Conservation (phyloP, 2,797 vertebrate species). For the Tragelaphus eurycerus region DNA sequence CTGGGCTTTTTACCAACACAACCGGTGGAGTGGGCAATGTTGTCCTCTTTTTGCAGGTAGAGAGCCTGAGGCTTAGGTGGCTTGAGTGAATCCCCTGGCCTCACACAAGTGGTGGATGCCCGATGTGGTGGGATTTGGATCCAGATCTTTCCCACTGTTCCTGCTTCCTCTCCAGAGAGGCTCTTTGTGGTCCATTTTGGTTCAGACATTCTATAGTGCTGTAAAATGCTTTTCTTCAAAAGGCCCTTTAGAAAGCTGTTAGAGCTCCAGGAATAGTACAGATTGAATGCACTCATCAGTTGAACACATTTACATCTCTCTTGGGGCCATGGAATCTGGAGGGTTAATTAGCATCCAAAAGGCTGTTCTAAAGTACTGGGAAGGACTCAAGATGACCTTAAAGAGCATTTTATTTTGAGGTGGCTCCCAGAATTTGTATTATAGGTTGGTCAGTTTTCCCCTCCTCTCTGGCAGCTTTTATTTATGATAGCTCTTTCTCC, state of each 20-base stretch:
- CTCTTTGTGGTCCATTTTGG: not conserved
- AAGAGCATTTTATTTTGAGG: not conserved
- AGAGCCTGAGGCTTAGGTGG: not conserved
- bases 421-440: not conserved
- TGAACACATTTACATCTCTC: constrained; percentile 21
- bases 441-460: not conserved
- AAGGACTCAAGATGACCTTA: constrained; percentile 19
- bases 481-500: not conserved
- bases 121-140: not conserved
- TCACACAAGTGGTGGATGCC: not conserved
- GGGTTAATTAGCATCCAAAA: constrained; percentile 11
- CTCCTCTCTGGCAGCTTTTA: not conserved
- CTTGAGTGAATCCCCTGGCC: not conserved
- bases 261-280: not conserved
- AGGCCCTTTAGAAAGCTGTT: not conserved
- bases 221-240: not conserved
- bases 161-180: not conserved
- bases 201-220: not conserved
- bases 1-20: not conserved
- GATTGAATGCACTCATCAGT: not conserved
- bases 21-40: not conserved
- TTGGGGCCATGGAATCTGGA: not conserved
- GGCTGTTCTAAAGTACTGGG: not conserved
- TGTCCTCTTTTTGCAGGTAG: not conserved
- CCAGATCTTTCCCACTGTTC: not conserved